Evolutionary conservation across 1,140 invertebrate species (phyloP).

Genomic region (Ladona fulva): DNA sequence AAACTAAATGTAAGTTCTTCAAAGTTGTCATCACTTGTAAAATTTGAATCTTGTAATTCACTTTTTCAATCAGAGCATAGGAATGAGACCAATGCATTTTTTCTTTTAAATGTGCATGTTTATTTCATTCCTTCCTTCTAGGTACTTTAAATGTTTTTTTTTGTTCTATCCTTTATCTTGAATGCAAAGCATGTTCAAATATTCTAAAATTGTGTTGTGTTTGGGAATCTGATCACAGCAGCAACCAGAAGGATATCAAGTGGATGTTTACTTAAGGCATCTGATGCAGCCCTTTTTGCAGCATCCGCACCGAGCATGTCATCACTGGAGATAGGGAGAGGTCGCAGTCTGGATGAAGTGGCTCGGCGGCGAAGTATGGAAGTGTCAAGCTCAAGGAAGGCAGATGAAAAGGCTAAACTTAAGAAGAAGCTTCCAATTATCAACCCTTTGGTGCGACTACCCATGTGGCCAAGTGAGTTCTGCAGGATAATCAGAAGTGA

Average conservation of each 20-base stretch:
- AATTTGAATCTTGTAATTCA: too few relatives aligned
- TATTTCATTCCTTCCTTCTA: too few relatives aligned
- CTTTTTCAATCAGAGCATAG: too few relatives aligned
- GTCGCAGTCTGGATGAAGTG: conserved; percentile 32
- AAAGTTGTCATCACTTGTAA: too few relatives aligned
- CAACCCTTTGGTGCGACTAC: conserved; percentile 74
- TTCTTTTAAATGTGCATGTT: too few relatives aligned
- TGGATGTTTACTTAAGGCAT: conserved; percentile 61
- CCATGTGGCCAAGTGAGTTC: conserved; percentile 76
- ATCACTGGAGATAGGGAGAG: conserved; percentile 29
- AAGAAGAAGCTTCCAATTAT: conserved; percentile 75
- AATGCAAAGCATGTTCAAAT: too few relatives aligned
- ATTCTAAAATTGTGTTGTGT: too few relatives aligned
- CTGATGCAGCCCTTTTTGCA: conserved; percentile 45
- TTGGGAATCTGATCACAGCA: background rate
- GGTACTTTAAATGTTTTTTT: too few relatives aligned
- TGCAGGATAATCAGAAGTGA: background rate
- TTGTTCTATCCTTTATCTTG: too few relatives aligned
- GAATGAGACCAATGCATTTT: too few relatives aligned
- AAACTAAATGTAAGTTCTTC: too few relatives aligned
- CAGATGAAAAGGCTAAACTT: conserved; percentile 19
- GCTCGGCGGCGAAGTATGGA: conserved; percentile 32
- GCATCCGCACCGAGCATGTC: conserved; percentile 45
- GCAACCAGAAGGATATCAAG: conserved; percentile 62
- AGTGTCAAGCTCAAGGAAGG: conserved; percentile 24